Evolutionary conservation across 2,888 invertebrate genomes (phyloP).

Genomic region (Lordiphosa fenestrarum): DNA sequence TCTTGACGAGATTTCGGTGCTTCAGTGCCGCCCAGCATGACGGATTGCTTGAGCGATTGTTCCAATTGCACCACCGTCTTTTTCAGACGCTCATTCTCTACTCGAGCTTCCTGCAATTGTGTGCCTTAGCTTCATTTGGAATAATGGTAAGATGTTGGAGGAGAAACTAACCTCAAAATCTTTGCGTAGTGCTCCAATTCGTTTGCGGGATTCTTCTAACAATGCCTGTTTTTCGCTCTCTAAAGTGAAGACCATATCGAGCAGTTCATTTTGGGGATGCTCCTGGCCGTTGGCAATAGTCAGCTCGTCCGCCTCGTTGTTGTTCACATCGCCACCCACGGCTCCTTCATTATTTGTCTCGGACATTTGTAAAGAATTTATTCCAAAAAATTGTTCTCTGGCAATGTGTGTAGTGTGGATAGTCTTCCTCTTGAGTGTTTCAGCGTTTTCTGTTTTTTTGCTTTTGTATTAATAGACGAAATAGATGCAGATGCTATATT

Average conservation of each 20-base stretch:
- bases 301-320: conserved; percentile 45
- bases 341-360: conserved; percentile 50
- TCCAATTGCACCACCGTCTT: conserved; percentile 75
- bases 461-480: conserved; percentile 63
- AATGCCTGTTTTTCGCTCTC: conserved; percentile 79
- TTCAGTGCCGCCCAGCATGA: conserved; percentile 77
- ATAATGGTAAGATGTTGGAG: too few species aligned
- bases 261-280: conserved; percentile 73
- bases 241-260: conserved; percentile 78
- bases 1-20: conserved; percentile 78
- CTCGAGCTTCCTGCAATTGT: conserved; percentile 62
- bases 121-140: background rate
- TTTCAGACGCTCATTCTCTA: conserved; percentile 78
- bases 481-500: conserved; percentile 62
- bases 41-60: conserved; percentile 78
- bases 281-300: background rate
- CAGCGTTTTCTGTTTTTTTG: conserved; percentile 27
- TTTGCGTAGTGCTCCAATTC: conserved; percentile 76
- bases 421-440: too few species aligned
- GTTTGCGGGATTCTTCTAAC: conserved; percentile 77
- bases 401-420: too few species aligned
- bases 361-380: conserved; percentile 56
- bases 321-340: conserved; percentile 66
- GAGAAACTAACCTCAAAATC: conserved; percentile 78
- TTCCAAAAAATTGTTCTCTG: conserved; percentile 27